A percentile compares a stretch with the other conserved stretches of the same genome.
These are phyloP conservation scores for Neotoxoptera formosana DNA, from an alignment of 1,140 invertebrate genomes.

Conservation along the genomic window DNA sequence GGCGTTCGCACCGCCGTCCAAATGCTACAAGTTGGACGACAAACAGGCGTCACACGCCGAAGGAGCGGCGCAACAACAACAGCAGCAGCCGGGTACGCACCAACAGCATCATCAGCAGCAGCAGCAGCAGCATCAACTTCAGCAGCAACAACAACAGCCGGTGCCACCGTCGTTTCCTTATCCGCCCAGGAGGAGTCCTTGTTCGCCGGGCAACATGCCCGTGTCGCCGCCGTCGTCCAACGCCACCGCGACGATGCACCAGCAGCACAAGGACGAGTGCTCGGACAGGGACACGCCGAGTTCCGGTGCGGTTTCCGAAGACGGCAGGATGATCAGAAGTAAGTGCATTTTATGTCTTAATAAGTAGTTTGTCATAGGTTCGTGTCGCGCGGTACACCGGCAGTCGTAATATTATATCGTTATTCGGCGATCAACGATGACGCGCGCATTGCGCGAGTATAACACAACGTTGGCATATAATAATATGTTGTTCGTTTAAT, in stretches of 20 bases:
- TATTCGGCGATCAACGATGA: too few species aligned
- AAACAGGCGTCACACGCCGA: slow-evolving; percentile 60
- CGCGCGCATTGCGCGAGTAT: too few species aligned
- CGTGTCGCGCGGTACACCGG: too few species aligned
- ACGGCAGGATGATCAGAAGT: slow-evolving; percentile 64
- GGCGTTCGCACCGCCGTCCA: slow-evolving; percentile 67
- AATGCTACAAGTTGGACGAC: slow-evolving; percentile 67
- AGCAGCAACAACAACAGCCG: slow-evolving; percentile 25
- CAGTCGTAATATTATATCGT: too few species aligned
- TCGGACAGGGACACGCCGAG: slow-evolving; percentile 66
- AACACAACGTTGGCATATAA: too few species aligned
- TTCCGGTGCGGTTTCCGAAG: slow-evolving; percentile 68
- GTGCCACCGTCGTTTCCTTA: slow-evolving; percentile 62
- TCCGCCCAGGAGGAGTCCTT: slow-evolving; percentile 65
- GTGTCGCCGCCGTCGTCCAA: slow-evolving; percentile 64
- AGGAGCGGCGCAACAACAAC: slow-evolving; percentile 27
- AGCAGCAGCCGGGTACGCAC: background rate
- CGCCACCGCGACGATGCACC: slow-evolving; percentile 49
- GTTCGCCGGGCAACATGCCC: slow-evolving; percentile 66
- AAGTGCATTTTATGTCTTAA: background rate
- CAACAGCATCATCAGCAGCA: background rate
- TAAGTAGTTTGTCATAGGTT: too few species aligned
- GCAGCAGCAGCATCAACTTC: background rate
- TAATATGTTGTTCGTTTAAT: too few species aligned
- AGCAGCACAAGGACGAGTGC: slow-evolving; percentile 65